These are phyloP conservation scores for Gymnobelideus leadbeateri DNA, from an alignment of 2,113 vertebrate species.

Conservation along the genomic window DNA sequence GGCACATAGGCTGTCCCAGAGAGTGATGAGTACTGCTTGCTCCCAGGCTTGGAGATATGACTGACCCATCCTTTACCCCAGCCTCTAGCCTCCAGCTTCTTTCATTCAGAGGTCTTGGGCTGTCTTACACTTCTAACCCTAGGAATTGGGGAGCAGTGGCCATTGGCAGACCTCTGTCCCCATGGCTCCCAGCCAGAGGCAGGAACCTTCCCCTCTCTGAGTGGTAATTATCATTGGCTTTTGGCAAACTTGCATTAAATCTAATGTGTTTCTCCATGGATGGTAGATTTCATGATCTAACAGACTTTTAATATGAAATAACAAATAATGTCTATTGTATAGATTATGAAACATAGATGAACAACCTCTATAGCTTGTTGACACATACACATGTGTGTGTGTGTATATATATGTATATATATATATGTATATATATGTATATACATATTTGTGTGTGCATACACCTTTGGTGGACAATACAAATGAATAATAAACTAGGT, in stretches of 20 bases:
- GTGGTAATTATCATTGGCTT: slow-evolving; percentile 76
- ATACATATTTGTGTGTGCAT: too few relatives aligned
- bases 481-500: too few relatives aligned
- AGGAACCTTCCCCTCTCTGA: slow-evolving; percentile 66
- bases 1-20: slow-evolving; percentile 1
- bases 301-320: slow-evolving; percentile 79
- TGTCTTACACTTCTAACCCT: slow-evolving; percentile 11
- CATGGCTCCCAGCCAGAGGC: slow-evolving; percentile 34
- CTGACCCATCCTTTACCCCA: too few relatives aligned
- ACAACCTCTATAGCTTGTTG: too few relatives aligned
- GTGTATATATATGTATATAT: too few relatives aligned
- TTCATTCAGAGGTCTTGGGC: neutral
- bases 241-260: slow-evolving; percentile 79
- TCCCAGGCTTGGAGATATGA: neutral
- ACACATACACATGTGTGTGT: too few relatives aligned
- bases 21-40: neutral
- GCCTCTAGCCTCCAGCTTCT: neutral
- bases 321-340: too few relatives aligned
- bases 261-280: slow-evolving; percentile 79
- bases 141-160: neutral
- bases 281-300: slow-evolving; percentile 73
- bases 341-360: too few relatives aligned
- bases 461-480: too few relatives aligned
- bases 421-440: too few relatives aligned
- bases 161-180: neutral